Percentiles rank a stretch among this genome's conserved stretches.
phyloP scores from a whole-genome alignment of 1,140 invertebrate genomes.

The Neodiprion fabricii region DNA sequence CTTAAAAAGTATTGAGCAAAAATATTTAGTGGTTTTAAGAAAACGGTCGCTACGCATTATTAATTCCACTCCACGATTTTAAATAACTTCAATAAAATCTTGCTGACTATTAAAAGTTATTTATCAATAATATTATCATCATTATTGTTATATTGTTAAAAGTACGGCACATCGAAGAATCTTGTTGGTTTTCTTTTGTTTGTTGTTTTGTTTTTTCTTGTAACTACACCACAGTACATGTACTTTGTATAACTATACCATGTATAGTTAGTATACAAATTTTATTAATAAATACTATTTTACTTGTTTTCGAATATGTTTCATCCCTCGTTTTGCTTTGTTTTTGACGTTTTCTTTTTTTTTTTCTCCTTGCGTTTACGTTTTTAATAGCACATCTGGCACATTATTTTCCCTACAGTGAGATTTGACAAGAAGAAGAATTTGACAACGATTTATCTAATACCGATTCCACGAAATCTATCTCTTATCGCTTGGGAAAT shows the following conservation, averaged over 20 bases:
- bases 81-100: background rate
- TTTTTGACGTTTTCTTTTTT: background rate
- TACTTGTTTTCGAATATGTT: constrained; percentile 5
- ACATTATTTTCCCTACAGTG: background rate
- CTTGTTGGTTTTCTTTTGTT: constrained; percentile 26
- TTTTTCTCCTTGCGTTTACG: background rate
- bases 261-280: background rate
- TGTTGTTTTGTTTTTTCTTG: constrained; percentile 3
- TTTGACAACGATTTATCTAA: background rate
- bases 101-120: constrained; percentile 5
- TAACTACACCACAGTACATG: constrained; percentile 9
- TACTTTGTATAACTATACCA: constrained; percentile 1
- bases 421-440: background rate
- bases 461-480: too few relatives aligned
- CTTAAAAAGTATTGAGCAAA: constrained; percentile 17
- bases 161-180: constrained; percentile 57
- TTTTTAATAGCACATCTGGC: constrained; percentile 2
- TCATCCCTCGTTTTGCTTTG: constrained; percentile 7
- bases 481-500: too few relatives aligned
- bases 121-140: constrained; percentile 8
- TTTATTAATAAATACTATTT: background rate
- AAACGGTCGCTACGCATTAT: background rate
- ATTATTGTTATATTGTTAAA: constrained; percentile 23
- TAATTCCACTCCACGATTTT: constrained; percentile 13
- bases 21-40: constrained; percentile 12